Base-by-base conservation (phyloP, 1,140 invertebrate species). In the Sminthurinus signatus region DNA sequence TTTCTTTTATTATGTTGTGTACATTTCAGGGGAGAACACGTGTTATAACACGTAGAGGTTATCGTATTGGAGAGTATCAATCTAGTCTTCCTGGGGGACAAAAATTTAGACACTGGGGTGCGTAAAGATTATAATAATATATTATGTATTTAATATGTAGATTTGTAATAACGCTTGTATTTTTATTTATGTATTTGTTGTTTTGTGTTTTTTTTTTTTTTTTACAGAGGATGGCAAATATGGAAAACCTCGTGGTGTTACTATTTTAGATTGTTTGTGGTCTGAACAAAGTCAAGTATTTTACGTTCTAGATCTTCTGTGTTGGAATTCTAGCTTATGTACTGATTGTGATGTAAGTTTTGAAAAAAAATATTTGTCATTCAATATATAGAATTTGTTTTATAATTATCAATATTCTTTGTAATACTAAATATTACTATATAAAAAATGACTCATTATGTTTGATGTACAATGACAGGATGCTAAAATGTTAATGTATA, bases 251-350 rank as follows among this genome's bases (percentile, higher is more conserved):
- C 23, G 60, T 19, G 78, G 75, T 46, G 78, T 78, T 60, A 81
- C 81, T n/a, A 82, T 93, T 50, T 72, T 95, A 3, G 92, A 95
- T 76, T 91, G 90, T 74, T 82, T 96, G 39, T 91, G 84, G 76
- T 76, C 81, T 70, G 81, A 84, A 67, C 67, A 77, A 0, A 73
- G 76, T 36, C 82, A 85, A 60, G 84, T 79, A 0, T 87, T 86
- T 74, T 93, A 86, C 76, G 80, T 91, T 1, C 75, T 95, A 50
- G 93, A 96, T 76, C 78, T 91, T 4, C 78, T 96, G 43, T 83
- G 83, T 44, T 96, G 91, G 89, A 89, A 86, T 67, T 84, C 82
- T 67, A 83, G 86, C 67, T 79, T 84, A 17, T 80, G 92, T 58
- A 79, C 83, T 60, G 83, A 92, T 71, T 89, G 86, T 78, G 89